Evolutionary conservation across 2,888 invertebrate genomes (phyloP).

Genomic region (Agrochola lota): DNA sequence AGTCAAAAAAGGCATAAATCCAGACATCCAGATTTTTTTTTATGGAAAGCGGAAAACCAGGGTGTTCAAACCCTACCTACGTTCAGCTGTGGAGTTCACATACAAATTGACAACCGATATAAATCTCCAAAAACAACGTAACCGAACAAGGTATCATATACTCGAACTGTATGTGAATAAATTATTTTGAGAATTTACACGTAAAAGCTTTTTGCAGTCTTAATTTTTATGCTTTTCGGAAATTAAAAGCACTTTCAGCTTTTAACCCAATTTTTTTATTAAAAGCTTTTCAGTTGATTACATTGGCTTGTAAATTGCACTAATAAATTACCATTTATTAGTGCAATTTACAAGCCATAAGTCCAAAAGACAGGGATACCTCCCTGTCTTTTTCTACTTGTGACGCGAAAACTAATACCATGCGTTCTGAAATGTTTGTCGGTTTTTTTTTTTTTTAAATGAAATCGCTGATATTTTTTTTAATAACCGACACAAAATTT

Average conservation of each 20-base stretch:
- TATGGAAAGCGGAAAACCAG: background rate
- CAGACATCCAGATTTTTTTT: background rate
- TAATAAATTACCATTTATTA: no score
- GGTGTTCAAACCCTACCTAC: background rate
- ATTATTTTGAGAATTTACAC: background rate
- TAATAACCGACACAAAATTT: no score
- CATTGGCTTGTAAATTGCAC: background rate
- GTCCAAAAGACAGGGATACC: no score
- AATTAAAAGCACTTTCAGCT: constrained; percentile 15
- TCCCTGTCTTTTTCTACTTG: no score
- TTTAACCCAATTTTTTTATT: background rate
- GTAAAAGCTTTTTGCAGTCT: constrained; percentile 1
- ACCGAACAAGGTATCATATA: background rate
- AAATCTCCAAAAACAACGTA: background rate
- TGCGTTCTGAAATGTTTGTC: no score
- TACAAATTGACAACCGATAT: background rate
- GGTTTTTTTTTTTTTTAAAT: no score
- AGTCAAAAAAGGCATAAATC: background rate
- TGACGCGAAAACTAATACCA: no score
- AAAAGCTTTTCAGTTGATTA: constrained; percentile 5
- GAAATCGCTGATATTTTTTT: no score
- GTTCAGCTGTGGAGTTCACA: background rate
- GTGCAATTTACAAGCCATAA: no score
- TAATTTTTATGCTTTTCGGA: constrained; percentile 8
- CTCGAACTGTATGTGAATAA: constrained; percentile 1